Evolutionary conservation across 2,113 vertebrate genomes (phyloP).

Genomic region (Cottus gobio): DNA sequence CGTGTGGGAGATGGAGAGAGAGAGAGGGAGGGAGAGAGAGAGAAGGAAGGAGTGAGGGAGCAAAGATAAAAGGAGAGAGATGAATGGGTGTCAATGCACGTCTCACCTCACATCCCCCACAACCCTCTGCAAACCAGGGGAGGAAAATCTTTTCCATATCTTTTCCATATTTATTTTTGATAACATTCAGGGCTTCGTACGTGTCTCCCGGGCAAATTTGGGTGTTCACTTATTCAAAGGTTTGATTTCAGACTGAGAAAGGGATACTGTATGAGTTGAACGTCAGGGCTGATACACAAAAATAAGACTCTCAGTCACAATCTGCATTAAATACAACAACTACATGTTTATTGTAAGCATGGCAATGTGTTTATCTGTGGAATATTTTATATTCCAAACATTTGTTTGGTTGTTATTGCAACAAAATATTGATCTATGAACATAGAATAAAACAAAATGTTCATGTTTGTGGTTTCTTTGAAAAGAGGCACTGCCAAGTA

Average conservation of each 20-base stretch:
- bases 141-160: slow-evolving; percentile 62
- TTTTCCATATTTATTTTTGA: slow-evolving; percentile 64
- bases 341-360: neutral
- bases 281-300: slow-evolving; percentile 17
- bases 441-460: neutral
- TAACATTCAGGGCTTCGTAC: slow-evolving; percentile 42
- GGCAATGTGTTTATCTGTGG: neutral
- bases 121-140: slow-evolving; percentile 30
- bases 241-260: slow-evolving; percentile 12
- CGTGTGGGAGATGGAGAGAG: slow-evolving; percentile 26
- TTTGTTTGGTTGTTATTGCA: neutral
- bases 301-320: neutral
- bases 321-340: neutral
- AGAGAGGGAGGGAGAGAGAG: slow-evolving; percentile 13
- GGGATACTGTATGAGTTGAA: neutral
- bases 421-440: neutral
- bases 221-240: slow-evolving; percentile 33
- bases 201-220: slow-evolving; percentile 41
- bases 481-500: neutral
- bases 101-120: slow-evolving; percentile 63
- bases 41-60: slow-evolving; percentile 32
- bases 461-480: neutral
- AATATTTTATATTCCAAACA: neutral
- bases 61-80: slow-evolving; percentile 59
- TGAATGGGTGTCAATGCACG: slow-evolving; percentile 67